A percentile compares a stretch with the other conserved stretches of the same genome.
phyloP scores from a whole-genome alignment of 2,888 invertebrate species.

The Leptarthrus brevirostris region DNA sequence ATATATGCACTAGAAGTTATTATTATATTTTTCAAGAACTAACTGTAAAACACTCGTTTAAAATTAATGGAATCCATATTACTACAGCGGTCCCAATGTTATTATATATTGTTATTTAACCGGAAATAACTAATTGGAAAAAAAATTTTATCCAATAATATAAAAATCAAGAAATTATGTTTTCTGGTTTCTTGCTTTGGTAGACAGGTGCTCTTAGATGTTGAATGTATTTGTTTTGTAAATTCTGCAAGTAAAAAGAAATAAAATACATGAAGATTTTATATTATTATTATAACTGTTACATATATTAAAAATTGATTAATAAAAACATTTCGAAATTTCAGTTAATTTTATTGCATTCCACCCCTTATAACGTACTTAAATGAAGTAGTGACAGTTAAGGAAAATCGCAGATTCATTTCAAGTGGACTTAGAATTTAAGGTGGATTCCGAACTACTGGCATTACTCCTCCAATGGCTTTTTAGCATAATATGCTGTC shows the following conservation, averaged over 20 bases:
- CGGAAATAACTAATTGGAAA: conserved; percentile 5
- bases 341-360: too few species aligned
- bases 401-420: too few species aligned
- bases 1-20: conserved; percentile 19
- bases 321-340: too few species aligned
- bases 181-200: background rate
- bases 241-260: conserved; percentile 27
- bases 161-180: conserved; percentile 5
- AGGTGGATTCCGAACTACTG: too few species aligned
- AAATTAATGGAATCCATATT: background rate
- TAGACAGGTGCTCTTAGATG: conserved; percentile 42
- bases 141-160: conserved; percentile 8
- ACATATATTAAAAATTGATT: too few species aligned
- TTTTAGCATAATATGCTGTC: too few species aligned
- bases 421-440: too few species aligned
- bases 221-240: conserved; percentile 35
- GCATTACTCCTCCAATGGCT: too few species aligned
- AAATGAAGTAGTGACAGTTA: too few species aligned
- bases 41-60: background rate
- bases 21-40: conserved; percentile 41
- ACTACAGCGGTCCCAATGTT: background rate
- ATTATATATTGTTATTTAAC: conserved; percentile 21
- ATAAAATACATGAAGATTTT: too few species aligned
- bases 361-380: too few species aligned
- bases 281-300: too few species aligned